Evolutionary conservation across 1,140 invertebrate genomes (phyloP).

Genomic region (Drosophila nebulosa): DNA sequence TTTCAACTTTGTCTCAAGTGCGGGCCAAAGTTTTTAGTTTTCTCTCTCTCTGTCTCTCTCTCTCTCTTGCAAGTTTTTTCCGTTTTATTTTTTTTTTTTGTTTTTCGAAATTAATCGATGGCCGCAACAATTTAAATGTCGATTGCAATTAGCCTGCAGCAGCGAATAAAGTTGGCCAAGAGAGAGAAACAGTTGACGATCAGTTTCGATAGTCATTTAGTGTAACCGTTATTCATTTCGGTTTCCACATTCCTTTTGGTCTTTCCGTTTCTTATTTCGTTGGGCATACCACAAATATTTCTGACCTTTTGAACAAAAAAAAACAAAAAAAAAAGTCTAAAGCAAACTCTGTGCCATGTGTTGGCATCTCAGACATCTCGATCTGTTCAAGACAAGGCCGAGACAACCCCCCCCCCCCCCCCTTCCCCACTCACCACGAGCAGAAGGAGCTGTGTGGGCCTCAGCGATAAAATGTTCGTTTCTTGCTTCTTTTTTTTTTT

Average conservation of each 20-base stretch:
- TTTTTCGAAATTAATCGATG: constrained; percentile 53
- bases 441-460: neutral
- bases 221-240: neutral
- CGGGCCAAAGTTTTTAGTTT: constrained; percentile 12
- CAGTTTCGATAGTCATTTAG: too few relatives aligned
- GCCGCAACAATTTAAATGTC: constrained; percentile 44
- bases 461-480: constrained; percentile 66
- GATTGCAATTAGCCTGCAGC: constrained; percentile 42
- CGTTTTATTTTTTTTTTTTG: constrained; percentile 23
- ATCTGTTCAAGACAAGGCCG: constrained; percentile 16
- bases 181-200: too few relatives aligned
- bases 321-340: constrained; percentile 28
- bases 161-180: too few relatives aligned
- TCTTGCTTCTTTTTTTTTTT: constrained; percentile 62
- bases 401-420: neutral
- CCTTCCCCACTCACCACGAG: neutral
- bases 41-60: neutral
- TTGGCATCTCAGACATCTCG: constrained; percentile 65
- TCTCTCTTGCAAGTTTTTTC: too few relatives aligned
- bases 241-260: neutral
- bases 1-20: neutral
- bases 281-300: constrained; percentile 61
- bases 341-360: constrained; percentile 66
- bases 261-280: constrained; percentile 10
- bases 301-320: too few relatives aligned